Percentiles rank a stretch among this genome's conserved stretches.
Evolutionary conservation across 2,888 invertebrate species (phyloP).

Genomic region (Epirrhoe alternata): DNA sequence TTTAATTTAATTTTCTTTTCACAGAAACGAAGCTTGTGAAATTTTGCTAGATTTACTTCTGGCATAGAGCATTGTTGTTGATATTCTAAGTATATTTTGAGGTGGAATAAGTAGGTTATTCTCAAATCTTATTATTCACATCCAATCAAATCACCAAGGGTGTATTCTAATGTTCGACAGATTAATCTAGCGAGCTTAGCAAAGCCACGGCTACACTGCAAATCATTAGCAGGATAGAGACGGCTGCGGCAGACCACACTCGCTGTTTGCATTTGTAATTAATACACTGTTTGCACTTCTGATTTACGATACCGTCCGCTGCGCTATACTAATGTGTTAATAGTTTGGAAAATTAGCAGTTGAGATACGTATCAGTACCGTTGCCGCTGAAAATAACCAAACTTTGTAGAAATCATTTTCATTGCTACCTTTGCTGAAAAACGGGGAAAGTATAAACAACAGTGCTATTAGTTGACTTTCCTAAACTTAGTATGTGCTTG

Average conservation of each 20-base stretch:
- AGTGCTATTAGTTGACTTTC: neutral
- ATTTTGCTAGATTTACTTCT: neutral
- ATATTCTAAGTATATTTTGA: neutral
- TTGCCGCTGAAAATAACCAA: constrained; percentile 1
- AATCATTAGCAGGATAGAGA: constrained; percentile 84
- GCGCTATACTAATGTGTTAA: constrained; percentile 81
- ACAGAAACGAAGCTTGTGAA: neutral
- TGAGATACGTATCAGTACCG: constrained; percentile 16
- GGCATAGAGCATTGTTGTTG: neutral
- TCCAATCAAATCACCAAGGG: constrained; percentile 40
- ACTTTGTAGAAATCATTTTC: neutral
- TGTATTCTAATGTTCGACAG: constrained; percentile 54
- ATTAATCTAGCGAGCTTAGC: constrained; percentile 50
- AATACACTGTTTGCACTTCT: constrained; percentile 84
- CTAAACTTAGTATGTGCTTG: too few relatives aligned
- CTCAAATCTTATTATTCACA: neutral
- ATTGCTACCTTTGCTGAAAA: neutral
- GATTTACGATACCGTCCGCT: constrained; percentile 81
- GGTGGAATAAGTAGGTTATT: constrained; percentile 5
- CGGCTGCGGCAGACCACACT: constrained; percentile 81
- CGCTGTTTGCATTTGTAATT: constrained; percentile 85
- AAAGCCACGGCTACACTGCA: constrained; percentile 69
- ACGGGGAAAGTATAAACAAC: neutral
- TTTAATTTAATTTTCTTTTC: constrained; percentile 5
- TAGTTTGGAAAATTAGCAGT: constrained; percentile 74